Conservation (phyloP, 2,888 invertebrate species). For the Drosophila mulleri region DNA sequence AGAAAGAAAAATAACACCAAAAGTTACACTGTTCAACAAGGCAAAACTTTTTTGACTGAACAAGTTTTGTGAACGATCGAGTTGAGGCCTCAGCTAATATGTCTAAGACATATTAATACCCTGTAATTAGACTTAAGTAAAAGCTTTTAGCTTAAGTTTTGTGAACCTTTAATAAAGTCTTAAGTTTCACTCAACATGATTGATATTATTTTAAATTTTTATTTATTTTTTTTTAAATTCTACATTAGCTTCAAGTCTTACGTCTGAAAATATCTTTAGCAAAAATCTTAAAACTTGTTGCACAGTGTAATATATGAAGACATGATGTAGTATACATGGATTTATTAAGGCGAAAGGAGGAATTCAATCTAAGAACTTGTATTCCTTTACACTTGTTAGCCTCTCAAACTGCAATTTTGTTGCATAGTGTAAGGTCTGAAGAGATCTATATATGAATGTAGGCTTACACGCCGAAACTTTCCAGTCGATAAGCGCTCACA, state of each 20-base stretch:
- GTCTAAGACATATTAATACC: background rate
- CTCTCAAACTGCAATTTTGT: background rate
- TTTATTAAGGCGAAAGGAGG: too few species aligned
- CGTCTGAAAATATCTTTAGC: too few species aligned
- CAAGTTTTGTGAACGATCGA: background rate
- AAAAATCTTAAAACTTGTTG: too few species aligned
- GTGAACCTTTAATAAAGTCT: too few species aligned
- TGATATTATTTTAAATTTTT: too few species aligned
- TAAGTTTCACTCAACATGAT: too few species aligned
- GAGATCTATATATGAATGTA: background rate
- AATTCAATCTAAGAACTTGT: too few species aligned
- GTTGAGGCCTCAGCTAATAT: background rate
- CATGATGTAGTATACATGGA: too few species aligned
- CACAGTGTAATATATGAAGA: too few species aligned
- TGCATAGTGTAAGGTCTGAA: background rate
- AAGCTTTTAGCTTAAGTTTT: background rate
- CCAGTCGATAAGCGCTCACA: slow-evolving; percentile 53
- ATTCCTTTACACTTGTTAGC: too few species aligned
- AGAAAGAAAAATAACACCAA: background rate
- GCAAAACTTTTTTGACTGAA: background rate
- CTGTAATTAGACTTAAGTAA: slow-evolving; percentile 3
- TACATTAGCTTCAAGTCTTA: too few species aligned
- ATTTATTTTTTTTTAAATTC: too few species aligned
- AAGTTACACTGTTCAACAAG: background rate
- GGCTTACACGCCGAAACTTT: slow-evolving; percentile 32